phyloP scores from a whole-genome alignment of 2,797 vertebrate species.

The Babyrousa celebensis region DNA sequence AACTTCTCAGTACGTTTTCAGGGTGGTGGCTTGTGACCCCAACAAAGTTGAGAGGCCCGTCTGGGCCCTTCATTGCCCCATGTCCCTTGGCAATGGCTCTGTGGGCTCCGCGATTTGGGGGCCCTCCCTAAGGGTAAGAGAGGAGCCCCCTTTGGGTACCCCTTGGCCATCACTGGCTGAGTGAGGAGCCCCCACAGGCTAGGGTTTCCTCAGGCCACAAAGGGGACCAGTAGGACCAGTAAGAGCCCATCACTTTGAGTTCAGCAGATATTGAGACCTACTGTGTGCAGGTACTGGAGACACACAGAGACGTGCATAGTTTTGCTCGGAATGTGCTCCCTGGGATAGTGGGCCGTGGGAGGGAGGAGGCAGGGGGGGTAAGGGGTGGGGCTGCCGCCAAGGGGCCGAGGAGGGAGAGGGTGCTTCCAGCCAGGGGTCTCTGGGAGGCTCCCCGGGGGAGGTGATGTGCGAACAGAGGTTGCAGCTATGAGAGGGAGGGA shows the following conservation, averaged over 20 bases:
- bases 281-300: rapidly evolving
- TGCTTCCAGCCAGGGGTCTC: neutral
- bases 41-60: neutral
- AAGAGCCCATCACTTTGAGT: neutral
- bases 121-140: rapidly evolving
- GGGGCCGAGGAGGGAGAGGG: too few species aligned
- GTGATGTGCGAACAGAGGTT: neutral
- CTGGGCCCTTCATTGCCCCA: rapidly evolving
- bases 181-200: neutral
- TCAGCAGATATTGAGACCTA: neutral
- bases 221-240: neutral
- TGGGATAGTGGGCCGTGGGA: neutral
- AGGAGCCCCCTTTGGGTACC: neutral
- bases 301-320: rapidly evolving
- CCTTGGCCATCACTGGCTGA: neutral
- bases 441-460: neutral
- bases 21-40: neutral
- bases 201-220: neutral
- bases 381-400: rapidly evolving
- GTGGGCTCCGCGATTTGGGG: neutral
- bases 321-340: rapidly evolving
- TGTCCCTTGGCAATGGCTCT: neutral
- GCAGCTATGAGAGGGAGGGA: neutral
- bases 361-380: rapidly evolving
- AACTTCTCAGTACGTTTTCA: neutral